Evolutionary conservation across 2,888 invertebrate species (phyloP).

Genomic region (Lasioglossum marginatum): DNA sequence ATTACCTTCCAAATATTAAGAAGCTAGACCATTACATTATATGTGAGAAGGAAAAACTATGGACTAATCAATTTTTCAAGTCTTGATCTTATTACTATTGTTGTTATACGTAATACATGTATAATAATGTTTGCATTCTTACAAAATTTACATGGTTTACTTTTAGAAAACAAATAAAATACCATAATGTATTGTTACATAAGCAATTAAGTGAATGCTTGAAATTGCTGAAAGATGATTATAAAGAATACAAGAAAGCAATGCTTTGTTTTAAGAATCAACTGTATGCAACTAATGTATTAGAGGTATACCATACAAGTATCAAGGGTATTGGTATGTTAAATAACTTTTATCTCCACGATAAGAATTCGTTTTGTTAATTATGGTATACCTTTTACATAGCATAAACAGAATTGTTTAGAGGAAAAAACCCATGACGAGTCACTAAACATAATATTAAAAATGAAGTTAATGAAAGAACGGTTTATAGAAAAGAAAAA

Average conservation of each 20-base stretch:
- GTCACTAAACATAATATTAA: constrained; percentile 11
- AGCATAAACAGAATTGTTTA: constrained; percentile 18
- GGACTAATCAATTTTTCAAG: constrained; percentile 56
- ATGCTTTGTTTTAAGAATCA: constrained; percentile 31
- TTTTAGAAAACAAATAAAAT: constrained; percentile 63
- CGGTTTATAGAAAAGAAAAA: constrained; percentile 37
- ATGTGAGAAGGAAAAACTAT: constrained; percentile 55
- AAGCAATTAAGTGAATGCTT: constrained; percentile 49
- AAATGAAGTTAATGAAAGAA: constrained; percentile 31
- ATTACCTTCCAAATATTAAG: constrained; percentile 59
- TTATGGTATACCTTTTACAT: neutral
- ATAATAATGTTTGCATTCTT: neutral
- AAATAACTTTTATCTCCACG: neutral
- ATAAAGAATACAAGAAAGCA: constrained; percentile 37
- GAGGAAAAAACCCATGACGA: constrained; percentile 1
- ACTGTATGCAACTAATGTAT: constrained; percentile 19
- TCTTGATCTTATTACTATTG: constrained; percentile 22
- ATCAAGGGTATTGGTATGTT: neutral
- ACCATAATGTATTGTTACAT: constrained; percentile 59
- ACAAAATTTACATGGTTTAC: neutral
- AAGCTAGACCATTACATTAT: constrained; percentile 67
- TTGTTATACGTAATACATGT: neutral
- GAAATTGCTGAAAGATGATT: constrained; percentile 36
- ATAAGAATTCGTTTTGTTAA: neutral
- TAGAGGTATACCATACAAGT: constrained; percentile 24